Conservation (phyloP, 2,888 invertebrate species). For the Orthosia gothica region DNA sequence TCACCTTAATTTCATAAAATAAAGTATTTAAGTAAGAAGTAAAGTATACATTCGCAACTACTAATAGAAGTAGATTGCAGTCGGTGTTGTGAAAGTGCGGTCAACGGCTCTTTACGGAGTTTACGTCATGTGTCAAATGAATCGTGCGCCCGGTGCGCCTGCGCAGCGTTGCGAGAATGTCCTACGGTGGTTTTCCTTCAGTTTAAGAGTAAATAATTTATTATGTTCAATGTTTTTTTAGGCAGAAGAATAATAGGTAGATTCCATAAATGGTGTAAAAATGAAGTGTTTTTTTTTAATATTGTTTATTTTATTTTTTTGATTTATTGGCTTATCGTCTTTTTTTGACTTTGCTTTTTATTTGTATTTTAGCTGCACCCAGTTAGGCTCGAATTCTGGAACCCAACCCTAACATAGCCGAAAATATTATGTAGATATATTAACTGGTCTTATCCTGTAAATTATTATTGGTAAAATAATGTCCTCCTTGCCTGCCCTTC, state of each 20-base stretch:
- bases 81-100: slow-evolving; percentile 78
- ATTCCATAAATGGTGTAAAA: too few species aligned
- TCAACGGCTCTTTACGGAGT: slow-evolving; percentile 79
- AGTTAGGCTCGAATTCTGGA: too few species aligned
- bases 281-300: too few species aligned
- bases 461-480: too few species aligned
- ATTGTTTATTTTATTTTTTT: too few species aligned
- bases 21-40: slow-evolving; percentile 17
- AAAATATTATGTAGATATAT: too few species aligned
- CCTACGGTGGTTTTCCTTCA: slow-evolving; percentile 43
- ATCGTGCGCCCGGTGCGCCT: slow-evolving; percentile 61
- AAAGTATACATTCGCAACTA: slow-evolving; percentile 41
- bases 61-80: slow-evolving; percentile 49
- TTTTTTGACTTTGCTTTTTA: too few species aligned
- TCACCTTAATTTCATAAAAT: not conserved
- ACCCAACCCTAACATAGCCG: too few species aligned
- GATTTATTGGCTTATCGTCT: too few species aligned
- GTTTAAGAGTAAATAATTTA: not conserved
- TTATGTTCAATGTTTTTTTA: not conserved
- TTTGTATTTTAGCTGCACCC: too few species aligned
- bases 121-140: slow-evolving; percentile 71
- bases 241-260: not conserved
- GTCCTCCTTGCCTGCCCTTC: too few species aligned
- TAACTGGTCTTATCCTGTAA: too few species aligned
- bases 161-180: slow-evolving; percentile 46